Evolutionary conservation across 2,113 vertebrate genomes (phyloP).

Genomic region (Heterotilapia buettikoferi): DNA sequence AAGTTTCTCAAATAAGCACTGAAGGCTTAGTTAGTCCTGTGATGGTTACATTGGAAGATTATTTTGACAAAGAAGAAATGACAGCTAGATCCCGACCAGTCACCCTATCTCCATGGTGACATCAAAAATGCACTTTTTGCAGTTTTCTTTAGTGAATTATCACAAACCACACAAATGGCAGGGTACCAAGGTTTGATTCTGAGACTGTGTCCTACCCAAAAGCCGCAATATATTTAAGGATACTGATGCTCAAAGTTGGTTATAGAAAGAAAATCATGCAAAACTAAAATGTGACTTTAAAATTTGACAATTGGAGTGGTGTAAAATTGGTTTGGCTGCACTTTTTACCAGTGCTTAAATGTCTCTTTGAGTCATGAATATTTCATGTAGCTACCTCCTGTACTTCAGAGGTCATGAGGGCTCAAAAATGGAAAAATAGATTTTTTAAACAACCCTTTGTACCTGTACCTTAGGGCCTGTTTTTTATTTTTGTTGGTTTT

Average conservation of each 20-base stretch:
- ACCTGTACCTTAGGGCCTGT: not conserved
- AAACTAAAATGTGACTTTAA: not conserved
- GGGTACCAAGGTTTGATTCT: not conserved
- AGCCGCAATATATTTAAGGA: not conserved
- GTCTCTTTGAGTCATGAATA: not conserved
- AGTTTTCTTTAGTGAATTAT: not conserved
- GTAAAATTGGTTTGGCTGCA: not conserved
- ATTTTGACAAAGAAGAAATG: not conserved
- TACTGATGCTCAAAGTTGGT: not conserved
- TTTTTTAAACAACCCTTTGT: not conserved
- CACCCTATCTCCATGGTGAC: not conserved
- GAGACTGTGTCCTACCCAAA: not conserved
- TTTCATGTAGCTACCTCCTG: not conserved
- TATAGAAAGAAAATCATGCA: not conserved
- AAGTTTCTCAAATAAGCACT: not conserved
- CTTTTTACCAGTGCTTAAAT: not conserved
- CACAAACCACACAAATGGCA: not conserved
- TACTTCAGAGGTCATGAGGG: not conserved
- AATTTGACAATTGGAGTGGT: not conserved
- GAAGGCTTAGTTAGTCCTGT: not conserved
- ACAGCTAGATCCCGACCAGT: not conserved
- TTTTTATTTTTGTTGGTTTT: rapidly evolving
- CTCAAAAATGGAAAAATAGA: not conserved
- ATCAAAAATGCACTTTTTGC: not conserved
- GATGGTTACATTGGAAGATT: not conserved